phyloP scores from a whole-genome alignment of 2,888 invertebrate species.

The Bhutanitis thaidina region DNA sequence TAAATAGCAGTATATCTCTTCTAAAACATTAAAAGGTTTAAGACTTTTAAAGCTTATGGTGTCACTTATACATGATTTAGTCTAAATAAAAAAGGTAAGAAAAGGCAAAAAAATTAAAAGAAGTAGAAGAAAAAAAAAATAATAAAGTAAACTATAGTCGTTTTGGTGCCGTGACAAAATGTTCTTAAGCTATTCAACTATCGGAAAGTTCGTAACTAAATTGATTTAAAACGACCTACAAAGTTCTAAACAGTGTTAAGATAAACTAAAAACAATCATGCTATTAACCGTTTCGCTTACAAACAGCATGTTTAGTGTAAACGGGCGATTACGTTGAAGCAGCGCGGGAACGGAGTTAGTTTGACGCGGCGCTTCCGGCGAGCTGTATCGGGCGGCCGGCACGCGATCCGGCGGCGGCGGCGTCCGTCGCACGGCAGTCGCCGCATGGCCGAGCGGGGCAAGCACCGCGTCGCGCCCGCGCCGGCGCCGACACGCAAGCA shows the following conservation, averaged over 20 bases:
- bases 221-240: not conserved
- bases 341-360: not conserved
- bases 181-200: not conserved
- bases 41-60: no score
- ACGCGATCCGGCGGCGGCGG: constrained; percentile 30
- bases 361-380: not conserved
- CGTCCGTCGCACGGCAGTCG: constrained; percentile 51
- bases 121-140: no score
- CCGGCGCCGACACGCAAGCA: constrained; percentile 70
- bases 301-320: not conserved
- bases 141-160: no score
- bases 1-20: no score
- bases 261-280: not conserved
- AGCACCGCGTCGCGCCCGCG: constrained; percentile 72
- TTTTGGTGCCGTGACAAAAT: not conserved
- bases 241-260: not conserved
- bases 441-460: constrained; percentile 76
- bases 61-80: no score
- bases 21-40: no score
- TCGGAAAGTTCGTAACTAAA: not conserved
- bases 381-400: not conserved
- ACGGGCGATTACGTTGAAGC: not conserved
- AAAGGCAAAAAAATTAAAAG: no score
- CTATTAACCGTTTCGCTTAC: not conserved
- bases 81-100: no score